Conservation (phyloP, 2,888 invertebrate species). For the Idaea dimidiata region DNA sequence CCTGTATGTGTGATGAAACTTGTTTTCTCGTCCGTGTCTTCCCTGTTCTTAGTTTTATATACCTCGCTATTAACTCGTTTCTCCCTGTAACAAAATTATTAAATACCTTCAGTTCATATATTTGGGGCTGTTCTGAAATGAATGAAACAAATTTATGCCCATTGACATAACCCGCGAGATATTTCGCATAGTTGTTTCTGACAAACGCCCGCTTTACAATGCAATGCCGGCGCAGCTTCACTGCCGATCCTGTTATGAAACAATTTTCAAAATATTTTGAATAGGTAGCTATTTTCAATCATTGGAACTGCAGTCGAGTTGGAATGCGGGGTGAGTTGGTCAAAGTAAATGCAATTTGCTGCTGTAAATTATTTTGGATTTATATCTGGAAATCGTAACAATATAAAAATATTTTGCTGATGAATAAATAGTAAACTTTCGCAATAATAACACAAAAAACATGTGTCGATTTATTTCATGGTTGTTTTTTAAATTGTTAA, state of each 20-base stretch:
- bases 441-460: neutral
- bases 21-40: conserved; percentile 99
- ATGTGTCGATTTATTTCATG: neutral
- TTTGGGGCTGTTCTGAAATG: conserved; percentile 30
- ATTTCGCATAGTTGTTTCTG: conserved; percentile 60
- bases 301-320: conserved; percentile 70
- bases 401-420: neutral
- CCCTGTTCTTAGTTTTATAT: conserved; percentile 99
- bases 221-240: conserved; percentile 51
- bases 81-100: conserved; percentile 87
- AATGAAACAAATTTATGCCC: conserved; percentile 40
- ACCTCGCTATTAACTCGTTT: conserved; percentile 99
- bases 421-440: too few relatives aligned
- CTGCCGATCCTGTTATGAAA: conserved; percentile 69
- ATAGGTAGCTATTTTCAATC: conserved; percentile 79
- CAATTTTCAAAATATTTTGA: conserved; percentile 81
- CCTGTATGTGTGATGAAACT: conserved; percentile 99
- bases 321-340: conserved; percentile 67
- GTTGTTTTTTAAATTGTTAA: neutral
- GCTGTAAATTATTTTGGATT: conserved; percentile 45
- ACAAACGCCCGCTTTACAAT: conserved; percentile 57
- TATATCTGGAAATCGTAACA: conserved; percentile 7
- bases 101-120: conserved; percentile 15
- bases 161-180: conserved; percentile 65
- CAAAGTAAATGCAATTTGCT: conserved; percentile 46